phyloP scores from a whole-genome alignment of 1,140 invertebrate genomes.

The Drosophila nigromelanica region DNA sequence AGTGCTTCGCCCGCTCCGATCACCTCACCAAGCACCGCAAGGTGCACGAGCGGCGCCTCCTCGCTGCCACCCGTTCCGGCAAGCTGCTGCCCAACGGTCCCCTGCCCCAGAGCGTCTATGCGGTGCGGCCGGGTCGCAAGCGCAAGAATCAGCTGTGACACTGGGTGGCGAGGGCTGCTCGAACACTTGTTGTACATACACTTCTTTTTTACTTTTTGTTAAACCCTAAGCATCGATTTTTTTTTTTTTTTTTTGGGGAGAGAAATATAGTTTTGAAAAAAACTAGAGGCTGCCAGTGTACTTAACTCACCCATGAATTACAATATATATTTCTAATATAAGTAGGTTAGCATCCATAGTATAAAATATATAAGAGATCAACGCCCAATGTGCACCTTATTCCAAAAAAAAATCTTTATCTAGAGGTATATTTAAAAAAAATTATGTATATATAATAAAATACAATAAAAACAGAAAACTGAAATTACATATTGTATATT shows the following conservation, averaged over 20 bases:
- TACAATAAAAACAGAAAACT: no score
- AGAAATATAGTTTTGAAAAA: background rate
- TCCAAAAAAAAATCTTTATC: no score
- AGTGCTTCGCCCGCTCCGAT: slow-evolving; percentile 94
- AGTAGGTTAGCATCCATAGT: no score
- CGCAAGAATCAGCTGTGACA: slow-evolving; percentile 74
- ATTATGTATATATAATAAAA: no score
- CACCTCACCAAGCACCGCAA: slow-evolving; percentile 95
- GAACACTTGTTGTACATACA: background rate
- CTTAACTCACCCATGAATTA: background rate
- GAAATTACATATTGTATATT: no score
- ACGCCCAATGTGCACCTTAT: no score
- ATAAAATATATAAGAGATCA: no score
- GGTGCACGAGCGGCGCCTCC: slow-evolving; percentile 89
- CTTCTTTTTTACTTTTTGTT: background rate
- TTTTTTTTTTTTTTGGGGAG: slow-evolving; percentile 1
- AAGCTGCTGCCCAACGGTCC: slow-evolving; percentile 56
- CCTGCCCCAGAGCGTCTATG: slow-evolving; percentile 57
- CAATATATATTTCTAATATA: background rate
- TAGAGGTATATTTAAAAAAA: no score
- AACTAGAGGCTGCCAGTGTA: slow-evolving; percentile 2
- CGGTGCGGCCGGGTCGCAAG: slow-evolving; percentile 76
- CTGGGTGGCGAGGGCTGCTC: background rate
- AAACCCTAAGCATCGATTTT: background rate
- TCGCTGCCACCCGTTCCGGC: slow-evolving; percentile 75